Conservation (phyloP, 1,140 invertebrate genomes). For the Drosophila pectinifera region DNA sequence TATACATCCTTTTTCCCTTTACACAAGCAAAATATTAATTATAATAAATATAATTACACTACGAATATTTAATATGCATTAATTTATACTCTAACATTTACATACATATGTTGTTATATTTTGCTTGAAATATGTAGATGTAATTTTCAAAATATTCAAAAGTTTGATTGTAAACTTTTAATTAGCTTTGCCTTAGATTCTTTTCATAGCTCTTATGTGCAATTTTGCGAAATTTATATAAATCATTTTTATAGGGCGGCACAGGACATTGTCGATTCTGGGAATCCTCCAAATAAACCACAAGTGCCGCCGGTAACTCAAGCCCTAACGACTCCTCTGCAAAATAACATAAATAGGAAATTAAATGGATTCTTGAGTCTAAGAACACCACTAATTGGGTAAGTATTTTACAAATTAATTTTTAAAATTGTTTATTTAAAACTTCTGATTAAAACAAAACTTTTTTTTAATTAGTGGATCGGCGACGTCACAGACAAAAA, state of each 20-base stretch:
- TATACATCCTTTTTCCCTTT: too few species aligned
- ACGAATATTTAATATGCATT: too few species aligned
- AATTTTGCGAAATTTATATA: background rate
- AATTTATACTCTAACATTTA: too few species aligned
- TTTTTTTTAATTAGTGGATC: constrained; percentile 33
- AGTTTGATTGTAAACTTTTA: too few species aligned
- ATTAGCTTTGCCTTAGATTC: too few species aligned
- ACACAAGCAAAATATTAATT: too few species aligned
- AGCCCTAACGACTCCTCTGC: constrained; percentile 63
- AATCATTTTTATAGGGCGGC: constrained; percentile 51
- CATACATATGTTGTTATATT: too few species aligned
- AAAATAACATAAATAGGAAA: constrained; percentile 85
- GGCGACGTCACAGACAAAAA: constrained; percentile 88
- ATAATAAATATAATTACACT: too few species aligned
- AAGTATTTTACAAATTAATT: constrained; percentile 46
- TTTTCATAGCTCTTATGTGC: background rate
- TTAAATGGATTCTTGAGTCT: constrained; percentile 91
- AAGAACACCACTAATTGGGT: constrained; percentile 92
- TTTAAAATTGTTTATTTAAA: background rate
- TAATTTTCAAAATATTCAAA: too few species aligned
- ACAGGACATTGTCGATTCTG: constrained; percentile 66
- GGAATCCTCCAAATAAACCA: constrained; percentile 65
- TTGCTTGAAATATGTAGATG: too few species aligned
- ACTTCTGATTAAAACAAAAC: background rate
- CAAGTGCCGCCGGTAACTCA: constrained; percentile 61